Evolutionary conservation across 2,113 vertebrate species (phyloP).

Genomic region (Heterocephalus glaber): DNA sequence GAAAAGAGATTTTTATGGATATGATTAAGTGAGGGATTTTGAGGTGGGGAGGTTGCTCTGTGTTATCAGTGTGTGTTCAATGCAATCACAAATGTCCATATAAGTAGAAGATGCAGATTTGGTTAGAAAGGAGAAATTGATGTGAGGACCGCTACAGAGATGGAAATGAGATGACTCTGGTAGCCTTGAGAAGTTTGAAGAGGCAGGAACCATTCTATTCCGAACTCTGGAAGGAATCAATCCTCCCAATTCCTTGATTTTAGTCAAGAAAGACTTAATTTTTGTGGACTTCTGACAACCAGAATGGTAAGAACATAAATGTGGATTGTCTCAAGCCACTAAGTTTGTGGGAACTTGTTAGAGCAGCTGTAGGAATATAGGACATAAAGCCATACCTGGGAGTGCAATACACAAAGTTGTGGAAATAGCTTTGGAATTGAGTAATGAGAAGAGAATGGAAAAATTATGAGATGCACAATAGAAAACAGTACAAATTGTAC

Average conservation of each 20-base stretch:
- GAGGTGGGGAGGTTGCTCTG: not conserved
- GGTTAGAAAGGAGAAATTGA: not conserved
- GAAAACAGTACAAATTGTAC: not conserved
- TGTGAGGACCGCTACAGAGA: rapidly evolving
- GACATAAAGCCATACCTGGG: not conserved
- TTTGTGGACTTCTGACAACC: not conserved
- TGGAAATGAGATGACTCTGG: not conserved
- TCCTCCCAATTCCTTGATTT: not conserved
- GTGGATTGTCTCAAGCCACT: not conserved
- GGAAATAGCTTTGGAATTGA: not conserved
- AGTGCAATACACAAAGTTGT: no score
- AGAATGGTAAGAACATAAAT: not conserved
- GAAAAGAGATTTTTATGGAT: not conserved
- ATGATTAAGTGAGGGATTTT: not conserved
- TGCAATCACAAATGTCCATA: not conserved
- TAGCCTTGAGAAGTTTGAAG: not conserved
- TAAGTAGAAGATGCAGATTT: not conserved
- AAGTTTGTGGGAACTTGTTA: not conserved
- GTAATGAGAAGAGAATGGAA: not conserved
- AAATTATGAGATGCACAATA: not conserved
- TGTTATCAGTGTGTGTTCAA: not conserved
- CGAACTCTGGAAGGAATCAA: not conserved
- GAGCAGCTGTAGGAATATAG: not conserved
- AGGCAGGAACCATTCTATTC: not conserved
- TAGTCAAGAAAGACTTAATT: not conserved